Conservation (phyloP, 2,888 invertebrate species). For the Hedya salicella region DNA sequence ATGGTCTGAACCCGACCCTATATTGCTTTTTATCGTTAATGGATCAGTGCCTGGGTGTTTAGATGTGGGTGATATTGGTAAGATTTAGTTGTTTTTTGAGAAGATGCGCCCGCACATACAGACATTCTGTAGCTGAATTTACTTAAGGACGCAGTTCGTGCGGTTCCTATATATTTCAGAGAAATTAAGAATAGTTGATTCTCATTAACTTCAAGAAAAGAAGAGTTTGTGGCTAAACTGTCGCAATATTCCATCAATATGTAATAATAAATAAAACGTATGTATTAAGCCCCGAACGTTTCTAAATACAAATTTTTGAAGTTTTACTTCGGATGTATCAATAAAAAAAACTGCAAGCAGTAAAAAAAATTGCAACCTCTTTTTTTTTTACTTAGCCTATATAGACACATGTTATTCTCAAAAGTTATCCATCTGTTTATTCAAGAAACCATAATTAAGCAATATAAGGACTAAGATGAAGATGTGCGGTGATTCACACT, state of each 20-base stretch:
- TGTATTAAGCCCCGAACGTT: no score
- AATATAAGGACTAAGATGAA: conserved; percentile 53
- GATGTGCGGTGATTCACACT: conserved; percentile 82
- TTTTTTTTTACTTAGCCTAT: not conserved
- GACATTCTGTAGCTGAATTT: not conserved
- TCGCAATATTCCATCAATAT: no score
- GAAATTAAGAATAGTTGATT: no score
- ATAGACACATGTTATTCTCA: not conserved
- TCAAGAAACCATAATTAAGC: conserved; percentile 17
- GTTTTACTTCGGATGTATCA: no score
- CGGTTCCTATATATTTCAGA: no score
- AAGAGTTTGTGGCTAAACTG: no score
- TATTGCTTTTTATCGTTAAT: conserved; percentile 32
- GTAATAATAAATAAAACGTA: no score
- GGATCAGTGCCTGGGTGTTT: conserved; percentile 17
- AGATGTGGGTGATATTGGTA: not conserved
- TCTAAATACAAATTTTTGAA: no score
- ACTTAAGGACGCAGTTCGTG: no score
- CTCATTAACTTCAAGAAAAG: no score
- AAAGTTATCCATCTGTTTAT: conserved; percentile 28
- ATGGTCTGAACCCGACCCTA: not conserved
- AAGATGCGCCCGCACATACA: not conserved
- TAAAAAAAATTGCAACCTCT: not conserved
- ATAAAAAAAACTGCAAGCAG: no score
- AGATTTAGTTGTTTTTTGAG: not conserved